Evolutionary conservation across 2,888 invertebrate species (phyloP).

Genomic region (Agonopterix heracliana): DNA sequence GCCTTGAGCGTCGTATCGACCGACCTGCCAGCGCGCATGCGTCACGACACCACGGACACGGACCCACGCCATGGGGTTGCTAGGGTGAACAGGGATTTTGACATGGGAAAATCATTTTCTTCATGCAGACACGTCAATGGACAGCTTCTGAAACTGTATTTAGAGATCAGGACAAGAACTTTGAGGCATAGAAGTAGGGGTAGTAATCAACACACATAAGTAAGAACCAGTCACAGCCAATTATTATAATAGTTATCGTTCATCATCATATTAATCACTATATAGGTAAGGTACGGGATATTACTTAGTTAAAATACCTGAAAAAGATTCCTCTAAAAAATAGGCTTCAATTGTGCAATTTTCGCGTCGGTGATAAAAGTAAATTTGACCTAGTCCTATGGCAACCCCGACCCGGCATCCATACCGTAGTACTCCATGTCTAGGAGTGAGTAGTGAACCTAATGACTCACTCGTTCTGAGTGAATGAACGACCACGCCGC

Average conservation of each 20-base stretch:
- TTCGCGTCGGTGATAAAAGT: no score
- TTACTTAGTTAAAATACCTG: no score
- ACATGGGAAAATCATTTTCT: not conserved
- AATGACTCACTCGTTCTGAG: slow-evolving; percentile 18
- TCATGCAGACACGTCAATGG: not conserved
- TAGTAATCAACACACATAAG: no score
- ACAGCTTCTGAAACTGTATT: not conserved
- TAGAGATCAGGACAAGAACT: no score
- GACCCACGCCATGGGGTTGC: slow-evolving; percentile 18
- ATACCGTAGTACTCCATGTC: not conserved
- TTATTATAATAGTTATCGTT: no score
- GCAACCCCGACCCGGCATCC: not conserved
- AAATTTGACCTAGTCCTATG: no score
- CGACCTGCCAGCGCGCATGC: slow-evolving; percentile 19
- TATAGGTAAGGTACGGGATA: no score
- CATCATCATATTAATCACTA: no score
- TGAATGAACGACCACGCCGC: slow-evolving; percentile 19
- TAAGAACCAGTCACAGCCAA: no score
- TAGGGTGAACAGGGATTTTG: not conserved
- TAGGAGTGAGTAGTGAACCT: not conserved
- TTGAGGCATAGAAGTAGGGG: no score
- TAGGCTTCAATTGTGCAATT: no score
- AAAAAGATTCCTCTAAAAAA: no score
- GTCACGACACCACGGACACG: slow-evolving; percentile 1
- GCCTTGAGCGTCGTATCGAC: slow-evolving; percentile 23